Conservation (phyloP, 2,797 vertebrate species). For the Aldrovandia affinis region DNA sequence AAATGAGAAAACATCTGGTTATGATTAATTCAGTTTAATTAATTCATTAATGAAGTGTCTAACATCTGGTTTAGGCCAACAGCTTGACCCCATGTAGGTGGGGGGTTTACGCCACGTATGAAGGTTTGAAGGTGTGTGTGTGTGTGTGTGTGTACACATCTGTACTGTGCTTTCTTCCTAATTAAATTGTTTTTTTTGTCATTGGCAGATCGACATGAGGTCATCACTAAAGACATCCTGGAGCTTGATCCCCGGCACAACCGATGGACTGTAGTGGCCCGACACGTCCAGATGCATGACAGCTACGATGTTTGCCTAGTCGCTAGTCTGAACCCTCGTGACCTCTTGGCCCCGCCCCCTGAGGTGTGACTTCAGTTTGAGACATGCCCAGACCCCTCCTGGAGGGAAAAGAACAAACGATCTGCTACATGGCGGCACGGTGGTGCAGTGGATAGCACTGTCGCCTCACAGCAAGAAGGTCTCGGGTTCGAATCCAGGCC, state of each 20-base stretch:
- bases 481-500: no score
- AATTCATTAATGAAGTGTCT: neutral
- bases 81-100: no score
- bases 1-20: neutral
- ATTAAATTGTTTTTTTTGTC: neutral
- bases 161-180: neutral
- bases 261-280: constrained; percentile 87
- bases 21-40: no score
- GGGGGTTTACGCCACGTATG: no score
- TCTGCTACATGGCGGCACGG: no score
- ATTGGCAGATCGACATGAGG: constrained; percentile 87
- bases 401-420: neutral
- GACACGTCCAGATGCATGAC: constrained; percentile 90
- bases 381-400: constrained; percentile 13
- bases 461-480: no score
- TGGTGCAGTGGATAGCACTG: no score
- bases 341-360: constrained; percentile 88
- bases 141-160: neutral
- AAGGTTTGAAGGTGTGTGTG: no score
- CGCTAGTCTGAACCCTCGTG: constrained; percentile 90
- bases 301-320: constrained; percentile 95
- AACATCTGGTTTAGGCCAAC: neutral
- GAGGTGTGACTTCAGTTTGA: constrained; percentile 62
- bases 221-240: constrained; percentile 92
- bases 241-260: constrained; percentile 92